Percentiles rank a stretch among this genome's conserved stretches.
Evolutionary conservation across 1,140 invertebrate genomes (phyloP).

Genomic region (Nylanderia fulva): DNA sequence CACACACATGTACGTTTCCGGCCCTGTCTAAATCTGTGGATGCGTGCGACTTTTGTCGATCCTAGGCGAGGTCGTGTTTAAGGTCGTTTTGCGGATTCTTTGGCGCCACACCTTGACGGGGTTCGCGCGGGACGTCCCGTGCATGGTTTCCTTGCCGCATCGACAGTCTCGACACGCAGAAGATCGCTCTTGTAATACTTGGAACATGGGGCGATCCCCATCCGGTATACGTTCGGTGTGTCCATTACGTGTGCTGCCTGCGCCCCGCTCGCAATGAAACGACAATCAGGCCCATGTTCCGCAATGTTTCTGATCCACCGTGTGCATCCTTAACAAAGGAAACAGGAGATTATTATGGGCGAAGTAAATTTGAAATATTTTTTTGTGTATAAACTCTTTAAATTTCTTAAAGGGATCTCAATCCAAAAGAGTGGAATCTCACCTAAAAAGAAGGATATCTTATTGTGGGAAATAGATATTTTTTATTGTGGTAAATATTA

Average conservation of each 20-base stretch:
- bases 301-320: neutral
- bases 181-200: constrained; percentile 77
- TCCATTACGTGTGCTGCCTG: constrained; percentile 59
- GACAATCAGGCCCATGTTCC: constrained; percentile 12
- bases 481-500: too few species aligned
- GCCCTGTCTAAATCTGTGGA: neutral
- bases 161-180: constrained; percentile 68
- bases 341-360: neutral
- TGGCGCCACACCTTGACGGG: constrained; percentile 63
- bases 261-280: constrained; percentile 30
- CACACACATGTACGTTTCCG: neutral
- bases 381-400: neutral
- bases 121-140: constrained; percentile 43
- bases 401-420: too few species aligned
- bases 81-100: constrained; percentile 66
- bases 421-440: too few species aligned
- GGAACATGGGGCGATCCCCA: constrained; percentile 73
- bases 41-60: constrained; percentile 6
- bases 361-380: neutral
- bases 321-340: constrained; percentile 20
- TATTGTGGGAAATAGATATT: too few species aligned
- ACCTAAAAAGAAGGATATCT: too few species aligned
- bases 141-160: constrained; percentile 39
- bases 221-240: constrained; percentile 70
- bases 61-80: constrained; percentile 40